Evolutionary conservation across 2,113 vertebrate genomes (phyloP), one percentile per base, ranked within the genome.

Genomic region (Aegypius monachus): DNA sequence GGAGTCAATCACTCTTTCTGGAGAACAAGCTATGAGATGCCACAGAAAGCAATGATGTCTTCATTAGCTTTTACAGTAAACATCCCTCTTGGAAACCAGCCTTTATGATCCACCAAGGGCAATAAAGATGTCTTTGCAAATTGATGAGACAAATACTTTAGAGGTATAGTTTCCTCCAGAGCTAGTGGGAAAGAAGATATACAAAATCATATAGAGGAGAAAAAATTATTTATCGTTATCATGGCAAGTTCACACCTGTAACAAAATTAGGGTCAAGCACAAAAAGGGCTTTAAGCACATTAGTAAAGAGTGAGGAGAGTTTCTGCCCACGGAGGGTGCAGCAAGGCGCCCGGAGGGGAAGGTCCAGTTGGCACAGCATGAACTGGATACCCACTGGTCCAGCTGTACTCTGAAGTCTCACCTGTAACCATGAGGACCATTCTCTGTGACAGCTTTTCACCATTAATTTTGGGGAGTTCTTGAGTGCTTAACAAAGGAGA

Each of bases 31-130:
- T 87, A 93, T 1, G 6, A 88, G 84, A 81, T 61, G 67, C 78
- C 84, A 96, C 0, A 0, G 84, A 87, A 94, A 96, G 88, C 94
- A 94, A 95, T 86, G 91, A 96, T 86, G 77, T 94, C 96, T 95
- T 96, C 88, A 96, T 97, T 95, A 96, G 89, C 56, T 95, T 90
- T 95, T 86, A 91, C 90, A 81, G 92, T 88, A 97, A 94, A 95
- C 88, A 86, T 81, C 48, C 75, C 82, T 79, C 88, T 59, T 74
- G 55, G 85, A 96, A 94, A 92, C 34, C 47, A 93, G 93, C 66
- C 84, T 90, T 84, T 92, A 94, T 48, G 70, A 88, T 74, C 67
- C 85, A 90, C 79, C 66, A 92, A 86, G 59, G 94, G 75, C 87
- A 96, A 95, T 89, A 95, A 96, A 96, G 88, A 93, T 40, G 83